Evolutionary conservation across 2,113 vertebrate species (phyloP), one percentile per base, ranked within the genome.

Genomic region (Haemorhous mexicanus): DNA sequence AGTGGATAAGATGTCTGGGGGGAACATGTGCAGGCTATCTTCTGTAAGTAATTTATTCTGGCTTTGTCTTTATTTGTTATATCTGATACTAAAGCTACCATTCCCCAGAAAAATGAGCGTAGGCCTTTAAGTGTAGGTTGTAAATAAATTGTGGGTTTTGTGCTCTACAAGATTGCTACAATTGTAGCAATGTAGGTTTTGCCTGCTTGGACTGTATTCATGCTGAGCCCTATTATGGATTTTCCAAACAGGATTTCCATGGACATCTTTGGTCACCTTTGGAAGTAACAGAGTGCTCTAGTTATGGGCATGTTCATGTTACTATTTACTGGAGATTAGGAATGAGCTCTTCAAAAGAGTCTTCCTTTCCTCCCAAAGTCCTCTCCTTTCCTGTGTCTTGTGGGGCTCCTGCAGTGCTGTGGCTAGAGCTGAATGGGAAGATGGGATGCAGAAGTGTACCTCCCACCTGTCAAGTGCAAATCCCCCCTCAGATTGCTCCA

Each of bases 21-120:
- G 9, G 5, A 63, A 19, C 4, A 2, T 10, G 7, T 17, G 5
- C 7, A 44, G 50, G 33, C 24, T 26, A 0, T 50, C 23, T 23
- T 62, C 56, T 70, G 19, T 43, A 53, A 58, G 10, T 13, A 39
- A 16, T 68, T 39, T 73, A 32, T 55, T 79, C 33, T 53, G 22
- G 6, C 16, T 43, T 90, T 23, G 26, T 74, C n/a, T 47, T 66
- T 24, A 30, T 69, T 77, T 68, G 26, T 74, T 61, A 6, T 11
- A 18, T 70, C 35, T 28, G 35, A 35, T 85, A 44, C 39, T 72
- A 43, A 77, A 72, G 22, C 22, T 80, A 7, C 44, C 8, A 50
- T 66, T 74, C 9, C 30, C 16, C 13, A 37, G 49, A 64, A 88
- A 72, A 90, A 35, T 35, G 22, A 75, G 17, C 9, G 6, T 16